These are phyloP conservation scores for Drosophila differens DNA, from an alignment of 2,888 invertebrate species.

Conservation along the genomic window DNA sequence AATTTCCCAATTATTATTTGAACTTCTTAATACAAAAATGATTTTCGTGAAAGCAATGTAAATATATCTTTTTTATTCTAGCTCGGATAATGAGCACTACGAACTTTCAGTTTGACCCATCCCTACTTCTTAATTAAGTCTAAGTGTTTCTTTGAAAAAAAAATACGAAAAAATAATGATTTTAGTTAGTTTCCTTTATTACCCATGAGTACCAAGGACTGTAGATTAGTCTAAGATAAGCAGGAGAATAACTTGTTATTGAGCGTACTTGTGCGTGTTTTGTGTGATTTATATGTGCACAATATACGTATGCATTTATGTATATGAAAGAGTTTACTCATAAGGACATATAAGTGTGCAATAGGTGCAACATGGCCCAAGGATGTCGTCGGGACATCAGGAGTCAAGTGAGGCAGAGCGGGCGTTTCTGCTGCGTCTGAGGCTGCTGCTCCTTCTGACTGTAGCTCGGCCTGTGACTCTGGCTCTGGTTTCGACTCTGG, in stretches of 20 bases:
- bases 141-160: not conserved
- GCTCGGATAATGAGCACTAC: not conserved
- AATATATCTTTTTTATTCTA: not conserved
- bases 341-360: conserved; percentile 21
- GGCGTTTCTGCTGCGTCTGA: conserved; percentile 21
- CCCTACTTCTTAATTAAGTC: not conserved
- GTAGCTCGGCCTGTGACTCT: conserved; percentile 1
- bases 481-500: conserved; percentile 9
- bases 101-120: not conserved
- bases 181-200: not conserved
- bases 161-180: not conserved
- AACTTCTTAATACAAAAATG: not conserved
- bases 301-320: not conserved
- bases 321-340: conserved; percentile 8
- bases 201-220: too few species aligned
- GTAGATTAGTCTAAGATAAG: not conserved
- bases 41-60: not conserved
- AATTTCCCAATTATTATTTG: not conserved
- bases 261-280: not conserved
- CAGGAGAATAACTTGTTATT: not conserved
- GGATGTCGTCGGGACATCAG: conserved; percentile 29
- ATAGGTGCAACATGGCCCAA: conserved; percentile 43
- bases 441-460: conserved; percentile 14
- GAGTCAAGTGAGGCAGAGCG: conserved; percentile 8
- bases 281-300: not conserved